These are phyloP conservation scores for Sycon ciliatum DNA, from an alignment of 37 sponge, comb jelly and placozoan species.

Conservation along the genomic window DNA sequence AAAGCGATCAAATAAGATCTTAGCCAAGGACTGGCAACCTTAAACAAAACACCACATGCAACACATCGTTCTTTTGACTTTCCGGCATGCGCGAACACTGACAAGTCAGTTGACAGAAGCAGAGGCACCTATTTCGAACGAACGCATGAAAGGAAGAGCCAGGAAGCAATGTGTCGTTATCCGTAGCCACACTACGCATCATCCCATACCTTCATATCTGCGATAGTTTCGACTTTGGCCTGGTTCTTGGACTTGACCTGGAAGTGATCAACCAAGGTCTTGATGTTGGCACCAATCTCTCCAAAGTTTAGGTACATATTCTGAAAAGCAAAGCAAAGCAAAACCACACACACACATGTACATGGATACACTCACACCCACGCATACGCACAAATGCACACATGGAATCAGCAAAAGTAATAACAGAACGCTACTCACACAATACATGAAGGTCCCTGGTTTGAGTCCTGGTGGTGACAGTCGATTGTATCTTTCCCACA, in stretches of 20 bases:
- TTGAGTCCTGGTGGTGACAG: too few relatives aligned
- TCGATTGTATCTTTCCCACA: too few relatives aligned
- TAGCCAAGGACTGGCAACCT: too few relatives aligned
- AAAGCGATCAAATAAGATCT: neutral
- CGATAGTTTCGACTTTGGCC: conserved; percentile 75
- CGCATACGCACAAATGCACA: neutral
- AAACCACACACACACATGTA: neutral
- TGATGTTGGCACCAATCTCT: conserved; percentile 87
- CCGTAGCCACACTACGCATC: neutral
- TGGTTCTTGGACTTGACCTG: conserved; percentile 72
- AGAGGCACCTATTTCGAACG: too few relatives aligned
- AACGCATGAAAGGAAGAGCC: too few relatives aligned
- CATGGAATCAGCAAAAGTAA: neutral
- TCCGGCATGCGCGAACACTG: too few relatives aligned
- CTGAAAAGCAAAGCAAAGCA: neutral
- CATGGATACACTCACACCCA: neutral
- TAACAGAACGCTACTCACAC: too few relatives aligned
- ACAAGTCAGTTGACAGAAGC: too few relatives aligned
- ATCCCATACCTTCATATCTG: conserved; percentile 92
- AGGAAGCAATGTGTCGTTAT: neutral
- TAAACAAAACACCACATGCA: too few relatives aligned
- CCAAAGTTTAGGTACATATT: conserved; percentile 94
- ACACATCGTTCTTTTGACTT: too few relatives aligned
- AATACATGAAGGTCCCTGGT: too few relatives aligned
- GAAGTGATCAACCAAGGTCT: conserved; percentile 71